phyloP scores from a whole-genome alignment of 2,888 invertebrate species.

The Acleris emargana region DNA sequence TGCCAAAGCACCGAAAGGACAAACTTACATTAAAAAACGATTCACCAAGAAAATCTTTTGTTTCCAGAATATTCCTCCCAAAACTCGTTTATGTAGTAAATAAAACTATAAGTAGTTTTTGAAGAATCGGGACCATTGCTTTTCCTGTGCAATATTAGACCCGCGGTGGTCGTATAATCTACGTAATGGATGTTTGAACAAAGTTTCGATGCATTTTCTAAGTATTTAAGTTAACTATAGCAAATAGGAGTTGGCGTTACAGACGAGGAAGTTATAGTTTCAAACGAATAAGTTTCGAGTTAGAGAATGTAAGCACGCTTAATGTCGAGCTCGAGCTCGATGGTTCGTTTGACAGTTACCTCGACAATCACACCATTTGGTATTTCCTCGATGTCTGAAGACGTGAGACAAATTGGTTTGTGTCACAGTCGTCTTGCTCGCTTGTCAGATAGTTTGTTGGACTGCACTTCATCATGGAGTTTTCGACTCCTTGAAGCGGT shows the following conservation, averaged over 20 bases:
- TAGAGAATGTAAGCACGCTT: no score
- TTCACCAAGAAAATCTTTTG: conserved; percentile 2
- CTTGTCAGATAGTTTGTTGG: no score
- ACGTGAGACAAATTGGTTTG: no score
- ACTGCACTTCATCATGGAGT: no score
- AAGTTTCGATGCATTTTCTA: conserved; percentile 1
- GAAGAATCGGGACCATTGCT: conserved; percentile 4
- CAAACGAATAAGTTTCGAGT: no score
- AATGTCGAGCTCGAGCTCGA: no score
- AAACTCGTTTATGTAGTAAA: conserved; percentile 3
- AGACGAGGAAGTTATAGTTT: no score
- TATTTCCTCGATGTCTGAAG: no score
- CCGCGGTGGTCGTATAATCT: not conserved
- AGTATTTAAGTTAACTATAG: not conserved
- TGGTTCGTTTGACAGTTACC: no score
- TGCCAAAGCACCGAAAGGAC: not conserved
- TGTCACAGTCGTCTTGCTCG: no score
- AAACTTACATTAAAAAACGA: conserved; percentile 6
- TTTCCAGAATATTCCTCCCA: conserved; percentile 1
- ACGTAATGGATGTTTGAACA: conserved; percentile 15
- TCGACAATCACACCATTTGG: no score
- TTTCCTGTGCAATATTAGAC: conserved; percentile 2
- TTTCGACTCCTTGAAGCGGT: no score
- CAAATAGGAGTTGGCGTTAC: not conserved
- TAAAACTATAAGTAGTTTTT: conserved; percentile 4